Evolutionary conservation across 2,113 vertebrate genomes (phyloP), one percentile per base, ranked within the genome.

Genomic region (Probosciger aterrimus): DNA sequence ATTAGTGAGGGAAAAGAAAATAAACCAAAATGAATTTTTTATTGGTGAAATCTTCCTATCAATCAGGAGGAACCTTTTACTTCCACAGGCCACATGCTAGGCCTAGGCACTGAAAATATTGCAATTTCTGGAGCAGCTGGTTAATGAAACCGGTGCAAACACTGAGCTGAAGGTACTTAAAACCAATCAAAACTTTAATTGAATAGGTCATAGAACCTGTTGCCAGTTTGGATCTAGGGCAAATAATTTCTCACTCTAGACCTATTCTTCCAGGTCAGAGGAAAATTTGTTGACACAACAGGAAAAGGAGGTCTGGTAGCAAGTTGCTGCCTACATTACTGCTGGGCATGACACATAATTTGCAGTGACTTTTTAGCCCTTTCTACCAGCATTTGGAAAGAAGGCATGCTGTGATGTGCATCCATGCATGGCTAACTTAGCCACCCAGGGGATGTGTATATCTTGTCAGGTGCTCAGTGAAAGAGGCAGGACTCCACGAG

Each of bases 391-490:
- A 86, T 84, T 91, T 92, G 81, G 81, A 95, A 77, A 74, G 90
- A 91, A 96, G 68, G 57, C 97, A 90, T 91, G 92, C 96, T 97
- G 95, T 91, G 92, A 70, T 94, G 78, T 91, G 86, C 94, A 79
- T 9, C 52, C 85, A 94, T 57, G 94, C 91, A 69, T 95, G 94
- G 83, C 88, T 95, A 95, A 92, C 83, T 62, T 64, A 74, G 74
- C 71, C 35, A 94, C 89, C 82, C 47, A 83, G 78, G 93, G 83
- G 77, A 93, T 63, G 52, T 53, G 49, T 52, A 37, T 55, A 39
- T 91, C 91, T 94, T 88, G 80, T 96, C 95, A 93, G 86, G 78
- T 91, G 92, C 77, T 82, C 74, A 70, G 75, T 92, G 91, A 88
- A 81, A 53, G 71, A 95, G 60, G 91, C 82, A 94, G 55, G 28